A percentile compares a stretch with the other conserved stretches of the same genome.
Evolutionary conservation across 2,113 vertebrate species (phyloP).

Genomic region (Syngnathus floridae): DNA sequence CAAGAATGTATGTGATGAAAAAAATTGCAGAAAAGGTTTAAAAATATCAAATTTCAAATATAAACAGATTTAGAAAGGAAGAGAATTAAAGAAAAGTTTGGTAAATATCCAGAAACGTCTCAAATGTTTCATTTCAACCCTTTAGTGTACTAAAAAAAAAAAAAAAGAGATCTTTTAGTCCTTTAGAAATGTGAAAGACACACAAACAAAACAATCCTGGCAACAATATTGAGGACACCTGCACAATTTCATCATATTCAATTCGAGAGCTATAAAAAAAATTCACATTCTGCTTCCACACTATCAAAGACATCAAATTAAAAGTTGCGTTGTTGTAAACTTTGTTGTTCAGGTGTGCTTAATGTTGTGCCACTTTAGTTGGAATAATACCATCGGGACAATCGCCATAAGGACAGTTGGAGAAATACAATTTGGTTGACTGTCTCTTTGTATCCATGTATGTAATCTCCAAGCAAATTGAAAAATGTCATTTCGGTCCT

Average conservation of each 20-base stretch:
- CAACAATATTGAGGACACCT: background rate
- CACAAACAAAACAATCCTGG: background rate
- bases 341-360: background rate
- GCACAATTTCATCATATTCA: background rate
- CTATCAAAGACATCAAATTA: background rate
- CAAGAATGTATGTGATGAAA: no score
- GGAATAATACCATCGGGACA: conserved; percentile 52
- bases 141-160: no score
- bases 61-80: no score
- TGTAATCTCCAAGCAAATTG: conserved; percentile 49
- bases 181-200: no score
- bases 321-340: background rate
- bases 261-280: background rate
- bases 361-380: conserved; percentile 12
- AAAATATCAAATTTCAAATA: no score
- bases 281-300: background rate
- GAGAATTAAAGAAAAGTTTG: no score
- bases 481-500: conserved; percentile 44
- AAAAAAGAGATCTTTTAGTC: no score
- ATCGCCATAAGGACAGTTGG: conserved; percentile 41
- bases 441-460: conserved; percentile 44
- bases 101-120: no score
- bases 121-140: no score
- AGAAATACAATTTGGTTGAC: conserved; percentile 44
- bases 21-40: no score